phyloP scores from a whole-genome alignment of 2,888 invertebrate genomes.

The Horisme vitalbata region DNA sequence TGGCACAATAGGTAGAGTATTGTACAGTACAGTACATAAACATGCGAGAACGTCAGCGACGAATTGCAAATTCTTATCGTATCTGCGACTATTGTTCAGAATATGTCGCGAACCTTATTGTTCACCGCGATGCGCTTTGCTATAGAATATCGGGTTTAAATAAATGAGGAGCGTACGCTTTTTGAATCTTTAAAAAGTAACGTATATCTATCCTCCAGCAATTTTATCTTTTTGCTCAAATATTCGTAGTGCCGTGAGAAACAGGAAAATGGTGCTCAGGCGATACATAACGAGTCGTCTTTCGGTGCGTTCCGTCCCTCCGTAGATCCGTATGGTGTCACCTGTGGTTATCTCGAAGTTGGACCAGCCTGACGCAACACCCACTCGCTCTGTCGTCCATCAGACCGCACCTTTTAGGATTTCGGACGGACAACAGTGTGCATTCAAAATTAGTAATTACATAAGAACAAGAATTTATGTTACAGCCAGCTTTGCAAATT shows the following conservation, averaged over 20 bases:
- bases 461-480: conserved; percentile 32
- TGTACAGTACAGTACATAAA: conserved; percentile 29
- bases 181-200: conserved; percentile 56
- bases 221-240: background rate
- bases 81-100: conserved; percentile 76
- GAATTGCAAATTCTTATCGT: conserved; percentile 77
- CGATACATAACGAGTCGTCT: background rate
- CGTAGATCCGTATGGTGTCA: conserved; percentile 23
- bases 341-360: conserved; percentile 17
- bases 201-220: conserved; percentile 31
- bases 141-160: conserved; percentile 68
- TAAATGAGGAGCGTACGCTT: conserved; percentile 66
- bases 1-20: conserved; percentile 59
- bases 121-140: conserved; percentile 55
- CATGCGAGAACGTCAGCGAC: conserved; percentile 60
- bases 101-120: conserved; percentile 78
- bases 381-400: conserved; percentile 24
- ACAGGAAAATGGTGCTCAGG: conserved; percentile 4
- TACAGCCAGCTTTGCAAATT: conserved; percentile 18
- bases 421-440: conserved; percentile 44
- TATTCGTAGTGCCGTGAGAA: conserved; percentile 13
- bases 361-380: conserved; percentile 34
- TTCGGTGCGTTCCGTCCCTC: conserved; percentile 1
- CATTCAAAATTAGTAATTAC: conserved; percentile 40
- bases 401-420: conserved; percentile 41